Evolutionary conservation across 1,140 invertebrate species (phyloP).

Genomic region (Sitodiplosis mosellana): DNA sequence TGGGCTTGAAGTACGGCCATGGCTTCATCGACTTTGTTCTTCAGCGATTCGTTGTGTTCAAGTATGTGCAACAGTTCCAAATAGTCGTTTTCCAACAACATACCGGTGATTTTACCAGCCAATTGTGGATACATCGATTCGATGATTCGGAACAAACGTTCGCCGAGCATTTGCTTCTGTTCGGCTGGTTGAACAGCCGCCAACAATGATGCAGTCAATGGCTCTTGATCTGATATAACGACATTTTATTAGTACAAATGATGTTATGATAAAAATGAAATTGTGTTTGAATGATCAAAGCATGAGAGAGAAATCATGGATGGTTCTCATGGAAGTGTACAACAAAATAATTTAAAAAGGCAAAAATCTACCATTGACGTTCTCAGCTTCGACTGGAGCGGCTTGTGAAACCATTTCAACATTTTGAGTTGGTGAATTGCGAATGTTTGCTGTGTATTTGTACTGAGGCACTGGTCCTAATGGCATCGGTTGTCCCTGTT

Average conservation of each 20-base stretch:
- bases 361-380: slow-evolving; percentile 25
- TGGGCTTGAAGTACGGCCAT: slow-evolving; percentile 94
- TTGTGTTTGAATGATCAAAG: background rate
- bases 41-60: slow-evolving; percentile 87
- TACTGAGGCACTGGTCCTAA: slow-evolving; percentile 37
- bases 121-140: slow-evolving; percentile 80
- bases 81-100: slow-evolving; percentile 99
- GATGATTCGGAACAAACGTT: slow-evolving; percentile 94
- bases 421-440: slow-evolving; percentile 47
- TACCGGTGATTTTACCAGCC: slow-evolving; percentile 98
- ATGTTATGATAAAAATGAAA: no score
- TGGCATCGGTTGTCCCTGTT: background rate
- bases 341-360: background rate
- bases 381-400: slow-evolving; percentile 46
- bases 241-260: background rate
- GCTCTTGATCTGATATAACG: slow-evolving; percentile 86
- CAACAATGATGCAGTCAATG: slow-evolving; percentile 88
- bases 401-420: slow-evolving; percentile 34
- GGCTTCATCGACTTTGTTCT: slow-evolving; percentile 93
- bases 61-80: slow-evolving; percentile 96
- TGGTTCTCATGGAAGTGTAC: background rate
- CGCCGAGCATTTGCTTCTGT: slow-evolving; percentile 98
- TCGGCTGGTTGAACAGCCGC: slow-evolving; percentile 85
- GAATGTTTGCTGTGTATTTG: slow-evolving; percentile 73
- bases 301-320: no score